These are phyloP conservation scores for Pelagia noctiluca DNA, from an alignment of 30 jellyfish, hydroid and myxozoan genomes.

Conservation along the genomic window DNA sequence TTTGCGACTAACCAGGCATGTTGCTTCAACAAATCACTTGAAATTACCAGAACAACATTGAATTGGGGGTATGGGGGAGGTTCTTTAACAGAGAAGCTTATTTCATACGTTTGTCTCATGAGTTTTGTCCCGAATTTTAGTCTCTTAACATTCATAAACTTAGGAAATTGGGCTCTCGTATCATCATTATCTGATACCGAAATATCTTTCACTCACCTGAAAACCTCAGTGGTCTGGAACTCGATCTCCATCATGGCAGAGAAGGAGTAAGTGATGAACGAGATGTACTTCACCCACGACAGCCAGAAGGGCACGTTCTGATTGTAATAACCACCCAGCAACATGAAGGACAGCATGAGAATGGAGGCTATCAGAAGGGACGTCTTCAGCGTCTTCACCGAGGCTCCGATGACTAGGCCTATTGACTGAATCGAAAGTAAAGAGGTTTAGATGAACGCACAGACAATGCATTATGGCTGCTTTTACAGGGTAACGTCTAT, in stretches of 20 bases:
- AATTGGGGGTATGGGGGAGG: too few species aligned
- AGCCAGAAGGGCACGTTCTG: slow-evolving; percentile 69
- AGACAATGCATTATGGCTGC: too few species aligned
- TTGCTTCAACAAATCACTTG: too few species aligned
- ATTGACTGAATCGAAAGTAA: slow-evolving; percentile 52
- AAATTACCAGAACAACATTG: too few species aligned
- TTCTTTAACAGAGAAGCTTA: too few species aligned
- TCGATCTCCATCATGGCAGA: slow-evolving; percentile 49
- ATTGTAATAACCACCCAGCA: slow-evolving; percentile 75
- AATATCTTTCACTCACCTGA: slow-evolving; percentile 38
- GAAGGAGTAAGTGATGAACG: slow-evolving; percentile 52
- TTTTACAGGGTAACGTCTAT: too few species aligned
- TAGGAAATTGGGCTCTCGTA: too few species aligned
- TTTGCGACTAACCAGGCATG: too few species aligned
- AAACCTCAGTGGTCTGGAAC: slow-evolving; percentile 40
- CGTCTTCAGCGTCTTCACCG: slow-evolving; percentile 35
- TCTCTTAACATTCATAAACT: too few species aligned
- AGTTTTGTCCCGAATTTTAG: too few species aligned
- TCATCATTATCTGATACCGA: background rate
- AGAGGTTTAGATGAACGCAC: background rate
- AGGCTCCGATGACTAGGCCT: slow-evolving; percentile 67
- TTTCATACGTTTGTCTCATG: too few species aligned
- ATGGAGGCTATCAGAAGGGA: slow-evolving; percentile 56
- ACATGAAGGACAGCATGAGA: slow-evolving; percentile 55
- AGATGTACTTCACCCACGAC: slow-evolving; percentile 65